Percentiles rank a stretch among this genome's conserved stretches.
Evolutionary conservation across 2,113 vertebrate genomes (phyloP).

Genomic region (Corapipo altera): DNA sequence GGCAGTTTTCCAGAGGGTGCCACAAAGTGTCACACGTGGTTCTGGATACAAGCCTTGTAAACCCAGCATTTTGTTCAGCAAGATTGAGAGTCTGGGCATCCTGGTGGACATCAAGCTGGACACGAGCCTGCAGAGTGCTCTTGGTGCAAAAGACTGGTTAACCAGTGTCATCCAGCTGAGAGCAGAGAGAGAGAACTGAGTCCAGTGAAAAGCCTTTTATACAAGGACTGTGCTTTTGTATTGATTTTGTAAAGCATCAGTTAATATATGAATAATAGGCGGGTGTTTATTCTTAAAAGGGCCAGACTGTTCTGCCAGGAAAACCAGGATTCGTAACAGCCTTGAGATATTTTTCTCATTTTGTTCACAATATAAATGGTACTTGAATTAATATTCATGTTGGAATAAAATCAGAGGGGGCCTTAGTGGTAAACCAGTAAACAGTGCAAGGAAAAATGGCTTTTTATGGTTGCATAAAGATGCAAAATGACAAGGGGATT

Average conservation of each 20-base stretch:
- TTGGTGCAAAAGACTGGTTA: not conserved
- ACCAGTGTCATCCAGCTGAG: not conserved
- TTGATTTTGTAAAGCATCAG: not conserved
- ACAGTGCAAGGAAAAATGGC: not conserved
- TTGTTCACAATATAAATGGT: not conserved
- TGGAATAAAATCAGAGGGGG: not conserved
- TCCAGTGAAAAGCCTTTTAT: not conserved
- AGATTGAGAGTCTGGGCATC: not conserved
- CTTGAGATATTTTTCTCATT: conserved; percentile 7
- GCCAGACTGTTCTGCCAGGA: not conserved
- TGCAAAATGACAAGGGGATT: not conserved
- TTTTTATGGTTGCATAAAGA: not conserved
- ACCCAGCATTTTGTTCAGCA: accelerated
- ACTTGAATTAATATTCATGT: conserved; percentile 31
- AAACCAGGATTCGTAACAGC: not conserved
- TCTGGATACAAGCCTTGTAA: not conserved
- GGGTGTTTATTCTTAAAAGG: not conserved
- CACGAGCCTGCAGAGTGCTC: not conserved
- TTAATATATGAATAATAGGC: not conserved
- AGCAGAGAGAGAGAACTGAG: not conserved
- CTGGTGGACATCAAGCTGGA: not conserved
- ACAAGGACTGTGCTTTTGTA: not conserved
- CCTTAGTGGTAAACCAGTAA: not conserved
- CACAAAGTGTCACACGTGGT: not conserved
- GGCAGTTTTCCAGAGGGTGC: not conserved